Evolutionary conservation across 1,140 invertebrate species (phyloP).

Genomic region (Polypedilum pembai): DNA sequence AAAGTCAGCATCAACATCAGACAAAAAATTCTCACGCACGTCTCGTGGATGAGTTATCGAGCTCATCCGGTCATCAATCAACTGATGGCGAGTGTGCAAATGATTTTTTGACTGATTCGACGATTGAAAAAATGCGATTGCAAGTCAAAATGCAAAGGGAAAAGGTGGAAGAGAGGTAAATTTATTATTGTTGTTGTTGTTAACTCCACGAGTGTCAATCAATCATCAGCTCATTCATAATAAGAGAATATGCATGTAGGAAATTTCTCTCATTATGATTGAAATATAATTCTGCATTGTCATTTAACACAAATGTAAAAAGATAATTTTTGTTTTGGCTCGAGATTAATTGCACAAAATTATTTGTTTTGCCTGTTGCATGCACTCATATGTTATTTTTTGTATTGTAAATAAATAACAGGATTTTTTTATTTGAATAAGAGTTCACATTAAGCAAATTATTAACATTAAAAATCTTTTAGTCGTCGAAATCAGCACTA

Average conservation of each 20-base stretch:
- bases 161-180: slow-evolving; percentile 64
- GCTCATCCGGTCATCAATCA: slow-evolving; percentile 35
- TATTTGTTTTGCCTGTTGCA: too few species aligned
- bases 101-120: slow-evolving; percentile 54
- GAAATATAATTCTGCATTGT: too few species aligned
- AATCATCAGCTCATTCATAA: too few species aligned
- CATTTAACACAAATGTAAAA: too few species aligned
- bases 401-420: neutral
- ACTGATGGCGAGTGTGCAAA: slow-evolving; percentile 42
- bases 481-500: slow-evolving; percentile 64
- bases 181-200: slow-evolving; percentile 32
- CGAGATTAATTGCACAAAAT: too few species aligned
- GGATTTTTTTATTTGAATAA: neutral
- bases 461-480: slow-evolving; percentile 31
- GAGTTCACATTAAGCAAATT: too few species aligned
- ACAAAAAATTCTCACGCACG: neutral
- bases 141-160: slow-evolving; percentile 61
- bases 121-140: slow-evolving; percentile 63
- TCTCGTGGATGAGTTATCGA: neutral
- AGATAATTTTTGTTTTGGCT: too few species aligned
- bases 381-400: neutral
- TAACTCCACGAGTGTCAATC: too few species aligned
- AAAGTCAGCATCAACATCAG: neutral
- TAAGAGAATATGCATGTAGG: too few species aligned
- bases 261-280: too few species aligned